These are phyloP conservation scores for Bactericera cockerelli DNA, from an alignment of 1,140 invertebrate species.

Conservation along the genomic window DNA sequence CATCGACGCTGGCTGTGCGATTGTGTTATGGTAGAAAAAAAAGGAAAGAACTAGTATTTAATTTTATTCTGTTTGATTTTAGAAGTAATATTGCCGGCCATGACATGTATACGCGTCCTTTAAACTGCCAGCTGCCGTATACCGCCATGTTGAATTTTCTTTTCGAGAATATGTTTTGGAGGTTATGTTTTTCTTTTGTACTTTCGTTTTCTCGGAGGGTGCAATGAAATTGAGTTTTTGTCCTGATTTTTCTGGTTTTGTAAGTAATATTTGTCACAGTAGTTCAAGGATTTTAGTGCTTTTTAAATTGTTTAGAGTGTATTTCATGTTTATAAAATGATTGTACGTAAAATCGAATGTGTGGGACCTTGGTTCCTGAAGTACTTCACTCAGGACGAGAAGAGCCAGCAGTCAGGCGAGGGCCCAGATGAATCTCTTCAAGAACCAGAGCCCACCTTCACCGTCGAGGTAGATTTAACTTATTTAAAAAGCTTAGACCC, in stretches of 20 bases:
- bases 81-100: no score
- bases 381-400: constrained; percentile 20
- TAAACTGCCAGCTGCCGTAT: background rate
- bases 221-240: no score
- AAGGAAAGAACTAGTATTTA: no score
- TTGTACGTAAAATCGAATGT: constrained; percentile 20
- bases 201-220: no score
- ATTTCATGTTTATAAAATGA: background rate
- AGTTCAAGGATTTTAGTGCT: no score
- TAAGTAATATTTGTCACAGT: no score
- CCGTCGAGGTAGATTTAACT: constrained; percentile 57
- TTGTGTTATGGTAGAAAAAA: no score
- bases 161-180: background rate
- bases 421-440: constrained; percentile 30
- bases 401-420: constrained; percentile 30
- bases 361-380: constrained; percentile 22
- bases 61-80: no score
- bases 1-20: no score
- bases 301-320: no score
- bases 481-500: constrained; percentile 81
- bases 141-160: constrained; percentile 5
- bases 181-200: constrained; percentile 7
- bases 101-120: background rate
- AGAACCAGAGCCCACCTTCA: constrained; percentile 35
- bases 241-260: no score